Percentiles rank a stretch among this genome's conserved stretches.
Evolutionary conservation across 2,113 vertebrate species (phyloP).

Genomic region (Seriola aureovittata): DNA sequence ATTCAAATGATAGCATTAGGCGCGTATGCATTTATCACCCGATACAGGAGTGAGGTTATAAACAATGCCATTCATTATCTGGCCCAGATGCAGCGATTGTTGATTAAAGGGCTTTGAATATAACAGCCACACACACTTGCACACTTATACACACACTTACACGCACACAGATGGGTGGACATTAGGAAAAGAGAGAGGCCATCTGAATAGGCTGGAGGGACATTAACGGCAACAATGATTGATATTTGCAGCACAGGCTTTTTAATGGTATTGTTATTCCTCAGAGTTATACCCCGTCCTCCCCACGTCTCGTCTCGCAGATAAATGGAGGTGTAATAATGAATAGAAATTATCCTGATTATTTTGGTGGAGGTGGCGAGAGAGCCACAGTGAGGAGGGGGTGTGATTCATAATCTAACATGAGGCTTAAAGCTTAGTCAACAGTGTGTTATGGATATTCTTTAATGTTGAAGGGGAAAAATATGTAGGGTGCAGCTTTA

Average conservation of each 20-base stretch:
- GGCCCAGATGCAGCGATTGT: slow-evolving; percentile 96
- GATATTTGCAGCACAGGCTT: slow-evolving; percentile 90
- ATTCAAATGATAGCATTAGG: slow-evolving; percentile 95
- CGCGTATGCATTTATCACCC: slow-evolving; percentile 94
- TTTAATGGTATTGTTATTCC: slow-evolving; percentile 97
- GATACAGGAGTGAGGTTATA: slow-evolving; percentile 94
- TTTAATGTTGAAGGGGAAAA: slow-evolving; percentile 9
- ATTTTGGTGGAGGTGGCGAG: slow-evolving; percentile 70
- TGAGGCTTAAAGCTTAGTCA: slow-evolving; percentile 64
- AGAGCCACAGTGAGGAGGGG: slow-evolving; percentile 27
- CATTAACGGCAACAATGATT: slow-evolving; percentile 99
- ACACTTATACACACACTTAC: slow-evolving; percentile 48
- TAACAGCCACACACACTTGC: slow-evolving; percentile 80
- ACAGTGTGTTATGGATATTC: slow-evolving; percentile 44
- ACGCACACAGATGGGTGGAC: slow-evolving; percentile 94
- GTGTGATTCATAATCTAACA: slow-evolving; percentile 66
- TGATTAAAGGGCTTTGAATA: slow-evolving; percentile 97
- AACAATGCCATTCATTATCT: slow-evolving; percentile 97
- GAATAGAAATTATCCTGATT: slow-evolving; percentile 83
- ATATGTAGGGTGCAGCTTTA: not conserved
- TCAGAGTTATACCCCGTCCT: slow-evolving; percentile 91
- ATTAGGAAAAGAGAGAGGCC: slow-evolving; percentile 91
- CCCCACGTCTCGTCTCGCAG: slow-evolving; percentile 87
- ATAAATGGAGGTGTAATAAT: slow-evolving; percentile 84
- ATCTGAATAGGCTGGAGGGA: slow-evolving; percentile 95